These are phyloP conservation scores for Mirza zaza DNA, from an alignment of 2,113 vertebrate species.

Conservation along the genomic window DNA sequence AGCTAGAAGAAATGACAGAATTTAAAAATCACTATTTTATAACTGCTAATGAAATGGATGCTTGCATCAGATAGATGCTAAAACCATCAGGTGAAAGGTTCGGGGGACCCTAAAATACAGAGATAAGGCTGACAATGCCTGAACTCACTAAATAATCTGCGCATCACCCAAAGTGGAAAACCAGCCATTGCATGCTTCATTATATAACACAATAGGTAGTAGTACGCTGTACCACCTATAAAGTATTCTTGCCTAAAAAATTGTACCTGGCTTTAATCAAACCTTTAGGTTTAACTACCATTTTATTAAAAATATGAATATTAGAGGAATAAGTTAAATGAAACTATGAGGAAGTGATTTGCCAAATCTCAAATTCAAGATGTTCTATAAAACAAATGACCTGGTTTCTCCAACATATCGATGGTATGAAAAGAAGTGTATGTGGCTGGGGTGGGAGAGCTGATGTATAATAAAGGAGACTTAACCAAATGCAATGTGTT, in stretches of 20 bases:
- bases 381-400: constrained; percentile 23
- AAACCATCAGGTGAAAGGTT: constrained; percentile 9
- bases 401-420: background rate
- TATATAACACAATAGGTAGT: background rate
- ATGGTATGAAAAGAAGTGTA: background rate
- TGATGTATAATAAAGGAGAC: background rate
- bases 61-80: background rate
- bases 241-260: background rate
- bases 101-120: background rate
- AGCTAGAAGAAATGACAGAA: no score
- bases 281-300: background rate
- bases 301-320: constrained; percentile 5
- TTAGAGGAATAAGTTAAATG: background rate
- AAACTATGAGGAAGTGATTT: background rate
- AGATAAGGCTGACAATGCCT: background rate
- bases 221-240: background rate
- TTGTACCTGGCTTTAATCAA: background rate
- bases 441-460: background rate
- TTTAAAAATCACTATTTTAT: background rate
- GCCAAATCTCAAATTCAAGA: constrained; percentile 15
- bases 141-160: background rate
- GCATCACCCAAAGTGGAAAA: background rate
- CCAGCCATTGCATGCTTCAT: background rate
- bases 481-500: background rate
- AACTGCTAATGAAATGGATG: background rate